These are phyloP conservation scores for Lophius piscatorius DNA, from an alignment of 2,113 vertebrate genomes.

Conservation along the genomic window DNA sequence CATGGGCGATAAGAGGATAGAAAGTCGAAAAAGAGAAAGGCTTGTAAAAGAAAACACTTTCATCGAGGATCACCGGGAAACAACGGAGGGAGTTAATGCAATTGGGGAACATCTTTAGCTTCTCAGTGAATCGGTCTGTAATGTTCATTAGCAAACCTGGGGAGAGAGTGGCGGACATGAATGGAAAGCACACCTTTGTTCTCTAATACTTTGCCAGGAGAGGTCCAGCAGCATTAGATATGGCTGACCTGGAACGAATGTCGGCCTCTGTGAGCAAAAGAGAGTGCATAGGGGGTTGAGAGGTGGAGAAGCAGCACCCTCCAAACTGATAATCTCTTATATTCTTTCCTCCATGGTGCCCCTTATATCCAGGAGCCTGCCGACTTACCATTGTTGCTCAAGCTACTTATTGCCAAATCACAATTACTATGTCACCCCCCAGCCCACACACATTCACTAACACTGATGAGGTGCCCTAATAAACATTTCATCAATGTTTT, in stretches of 20 bases:
- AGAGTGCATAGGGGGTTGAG: slow-evolving; percentile 33
- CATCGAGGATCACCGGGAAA: slow-evolving; percentile 34
- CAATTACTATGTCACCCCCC: slow-evolving; percentile 62
- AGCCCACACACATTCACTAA: background rate
- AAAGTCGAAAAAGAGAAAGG: slow-evolving; percentile 62
- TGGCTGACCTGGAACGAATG: slow-evolving; percentile 81
- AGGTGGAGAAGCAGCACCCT: slow-evolving; percentile 33
- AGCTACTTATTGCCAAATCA: slow-evolving; percentile 79
- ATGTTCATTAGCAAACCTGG: slow-evolving; percentile 80
- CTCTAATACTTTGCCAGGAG: slow-evolving; percentile 46
- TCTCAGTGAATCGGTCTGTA: slow-evolving; percentile 75
- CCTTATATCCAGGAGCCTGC: slow-evolving; percentile 60
- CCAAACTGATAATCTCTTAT: slow-evolving; percentile 76
- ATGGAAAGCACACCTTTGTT: slow-evolving; percentile 72
- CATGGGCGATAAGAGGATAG: slow-evolving; percentile 26
- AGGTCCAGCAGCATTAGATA: slow-evolving; percentile 71
- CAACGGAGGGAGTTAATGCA: slow-evolving; percentile 14
- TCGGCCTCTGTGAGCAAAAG: slow-evolving; percentile 46
- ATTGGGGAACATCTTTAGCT: slow-evolving; percentile 54
- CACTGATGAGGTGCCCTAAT: slow-evolving; percentile 66
- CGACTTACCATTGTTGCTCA: slow-evolving; percentile 49
- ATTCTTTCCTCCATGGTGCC: slow-evolving; percentile 70
- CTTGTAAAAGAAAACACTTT: slow-evolving; percentile 50
- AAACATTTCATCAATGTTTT: slow-evolving; percentile 70
- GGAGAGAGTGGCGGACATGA: slow-evolving; percentile 47